These are phyloP conservation scores for Epizoanthus ramosus DNA, from an alignment of 92 coral and sea anemone genomes.

Conservation along the genomic window DNA sequence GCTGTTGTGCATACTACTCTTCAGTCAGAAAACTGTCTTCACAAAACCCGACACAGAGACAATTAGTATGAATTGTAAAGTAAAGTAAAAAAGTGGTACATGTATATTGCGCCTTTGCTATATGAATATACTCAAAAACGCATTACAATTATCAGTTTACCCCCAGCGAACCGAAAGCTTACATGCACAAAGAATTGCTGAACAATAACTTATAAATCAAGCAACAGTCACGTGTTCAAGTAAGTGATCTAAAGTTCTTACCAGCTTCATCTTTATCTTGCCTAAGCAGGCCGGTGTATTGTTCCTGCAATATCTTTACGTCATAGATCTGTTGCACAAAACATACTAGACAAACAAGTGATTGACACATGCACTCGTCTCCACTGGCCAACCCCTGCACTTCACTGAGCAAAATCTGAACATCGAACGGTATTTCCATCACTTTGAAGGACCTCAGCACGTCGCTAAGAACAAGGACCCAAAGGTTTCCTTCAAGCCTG, in stretches of 20 bases:
- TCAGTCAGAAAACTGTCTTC: too few relatives aligned
- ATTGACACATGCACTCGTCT: conserved; percentile 63
- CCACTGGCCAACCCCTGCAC: conserved; percentile 35
- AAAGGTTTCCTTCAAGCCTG: conserved; percentile 9
- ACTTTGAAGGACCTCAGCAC: conserved; percentile 16
- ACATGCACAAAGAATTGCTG: too few relatives aligned
- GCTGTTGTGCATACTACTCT: too few relatives aligned
- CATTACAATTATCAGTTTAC: too few relatives aligned
- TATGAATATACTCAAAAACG: too few relatives aligned
- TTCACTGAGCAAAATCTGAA: conserved; percentile 20
- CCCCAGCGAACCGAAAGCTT: too few relatives aligned
- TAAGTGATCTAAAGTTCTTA: conserved; percentile 18
- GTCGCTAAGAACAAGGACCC: conserved; percentile 33
- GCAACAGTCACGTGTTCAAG: too few relatives aligned
- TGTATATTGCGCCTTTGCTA: too few relatives aligned
- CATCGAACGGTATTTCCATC: neutral
- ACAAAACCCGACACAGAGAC: too few relatives aligned
- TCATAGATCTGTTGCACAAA: conserved; percentile 62
- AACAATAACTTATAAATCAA: too few relatives aligned
- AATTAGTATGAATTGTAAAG: too few relatives aligned
- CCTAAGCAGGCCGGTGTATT: conserved; percentile 33
- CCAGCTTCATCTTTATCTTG: conserved; percentile 59
- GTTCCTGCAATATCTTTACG: conserved; percentile 72
- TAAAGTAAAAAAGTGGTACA: too few relatives aligned
- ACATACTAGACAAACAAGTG: conserved; percentile 46